These are phyloP conservation scores for Sarcophaga caerulescens DNA, from an alignment of 2,888 invertebrate species.

Conservation along the genomic window DNA sequence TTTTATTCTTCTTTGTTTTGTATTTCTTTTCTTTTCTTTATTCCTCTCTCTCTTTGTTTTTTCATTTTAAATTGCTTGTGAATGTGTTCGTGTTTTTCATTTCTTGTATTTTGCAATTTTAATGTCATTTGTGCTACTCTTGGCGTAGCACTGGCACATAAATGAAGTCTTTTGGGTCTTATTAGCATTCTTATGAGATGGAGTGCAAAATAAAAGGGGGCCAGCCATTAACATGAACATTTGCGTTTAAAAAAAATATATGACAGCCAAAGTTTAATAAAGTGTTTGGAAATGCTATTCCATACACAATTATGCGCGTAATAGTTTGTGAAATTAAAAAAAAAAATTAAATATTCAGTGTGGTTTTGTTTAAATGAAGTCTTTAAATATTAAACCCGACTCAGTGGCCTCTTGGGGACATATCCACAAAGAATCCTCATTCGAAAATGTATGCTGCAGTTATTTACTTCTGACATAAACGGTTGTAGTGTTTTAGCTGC, in stretches of 20 bases:
- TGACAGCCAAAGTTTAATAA: neutral
- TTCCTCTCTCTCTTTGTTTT: neutral
- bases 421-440: no score
- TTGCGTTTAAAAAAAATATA: neutral
- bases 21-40: neutral
- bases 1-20: neutral
- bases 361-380: no score
- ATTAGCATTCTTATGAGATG: conserved; percentile 41
- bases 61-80: neutral
- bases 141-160: conserved; percentile 36
- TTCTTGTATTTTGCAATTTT: conserved; percentile 44
- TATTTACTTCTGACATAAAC: no score
- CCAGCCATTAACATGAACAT: neutral
- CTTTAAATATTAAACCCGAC: no score
- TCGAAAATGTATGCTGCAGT: no score
- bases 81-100: neutral
- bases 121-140: conserved; percentile 55
- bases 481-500: no score
- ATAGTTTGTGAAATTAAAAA: neutral
- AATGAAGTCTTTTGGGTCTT: conserved; percentile 56
- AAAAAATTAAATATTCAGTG: neutral
- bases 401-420: no score
- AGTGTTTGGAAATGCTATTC: neutral
- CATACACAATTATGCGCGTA: neutral
- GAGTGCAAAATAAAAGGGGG: neutral